Percentiles rank a stretch among this genome's conserved stretches.
Conservation (phyloP, 2,888 invertebrate genomes). For the Thereva unica region DNA sequence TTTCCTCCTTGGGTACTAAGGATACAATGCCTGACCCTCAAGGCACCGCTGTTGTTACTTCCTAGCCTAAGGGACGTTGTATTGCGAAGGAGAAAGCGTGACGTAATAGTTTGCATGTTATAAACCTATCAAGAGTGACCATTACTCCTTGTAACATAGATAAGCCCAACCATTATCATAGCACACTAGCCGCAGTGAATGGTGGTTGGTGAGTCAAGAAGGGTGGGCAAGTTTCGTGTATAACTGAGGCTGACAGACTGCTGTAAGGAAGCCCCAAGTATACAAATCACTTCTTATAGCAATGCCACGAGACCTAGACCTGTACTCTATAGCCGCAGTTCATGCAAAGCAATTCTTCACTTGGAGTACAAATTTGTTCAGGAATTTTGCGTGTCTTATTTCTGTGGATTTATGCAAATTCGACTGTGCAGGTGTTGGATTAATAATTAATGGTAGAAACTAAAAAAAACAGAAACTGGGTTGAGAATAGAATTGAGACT, state of each 20-base stretch:
- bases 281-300: conserved; percentile 23
- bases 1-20: conserved; percentile 8
- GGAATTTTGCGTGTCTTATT: conserved; percentile 9
- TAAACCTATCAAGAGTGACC: conserved; percentile 19
- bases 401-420: conserved; percentile 25
- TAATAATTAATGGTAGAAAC: too few species aligned
- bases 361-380: conserved; percentile 14
- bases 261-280: conserved; percentile 26
- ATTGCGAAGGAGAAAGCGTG: background rate
- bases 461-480: too few species aligned
- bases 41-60: background rate
- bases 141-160: conserved; percentile 30
- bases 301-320: conserved; percentile 22
- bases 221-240: too few species aligned
- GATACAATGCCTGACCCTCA: conserved; percentile 17
- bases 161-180: conserved; percentile 2
- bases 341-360: conserved; percentile 27
- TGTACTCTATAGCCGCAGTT: conserved; percentile 10
- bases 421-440: too few species aligned
- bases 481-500: too few species aligned
- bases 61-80: background rate
- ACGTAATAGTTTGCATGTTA: conserved; percentile 34
- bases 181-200: too few species aligned
- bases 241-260: conserved; percentile 10
- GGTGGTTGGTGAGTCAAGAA: too few species aligned